Evolutionary conservation across 2,797 vertebrate genomes (phyloP).

Genomic region (Oreochromis grahami): DNA sequence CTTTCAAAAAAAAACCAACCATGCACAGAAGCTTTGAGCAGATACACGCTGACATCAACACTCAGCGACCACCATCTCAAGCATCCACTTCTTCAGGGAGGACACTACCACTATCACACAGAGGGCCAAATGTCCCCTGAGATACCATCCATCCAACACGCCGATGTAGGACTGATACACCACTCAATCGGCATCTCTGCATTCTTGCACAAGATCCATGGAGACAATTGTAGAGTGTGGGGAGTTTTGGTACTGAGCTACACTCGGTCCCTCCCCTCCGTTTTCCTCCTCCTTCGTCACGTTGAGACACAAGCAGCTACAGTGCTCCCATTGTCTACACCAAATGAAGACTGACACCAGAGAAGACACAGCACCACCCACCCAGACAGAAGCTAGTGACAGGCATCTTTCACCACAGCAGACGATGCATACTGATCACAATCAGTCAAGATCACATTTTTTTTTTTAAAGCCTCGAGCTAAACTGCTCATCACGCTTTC

Average conservation of each 20-base stretch:
- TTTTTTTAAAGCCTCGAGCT: conserved; percentile 1
- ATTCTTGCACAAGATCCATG: conserved; percentile 56
- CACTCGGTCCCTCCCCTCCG: conserved; percentile 55
- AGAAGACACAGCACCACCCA: conserved; percentile 62
- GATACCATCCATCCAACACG: conserved; percentile 57
- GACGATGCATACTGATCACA: conserved; percentile 52
- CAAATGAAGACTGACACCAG: conserved; percentile 54
- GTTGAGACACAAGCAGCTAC: conserved; percentile 39
- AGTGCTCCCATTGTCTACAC: conserved; percentile 32
- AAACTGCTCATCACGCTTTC: not conserved
- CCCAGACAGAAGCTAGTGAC: conserved; percentile 49
- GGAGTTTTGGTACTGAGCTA: conserved; percentile 65
- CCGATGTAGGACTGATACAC: conserved; percentile 65
- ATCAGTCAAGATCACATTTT: conserved; percentile 19
- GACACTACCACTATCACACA: conserved; percentile 64
- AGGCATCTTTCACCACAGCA: conserved; percentile 39
- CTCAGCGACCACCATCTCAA: conserved; percentile 43
- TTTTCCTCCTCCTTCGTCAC: not conserved
- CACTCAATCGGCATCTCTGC: conserved; percentile 47
- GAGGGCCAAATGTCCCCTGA: conserved; percentile 36
- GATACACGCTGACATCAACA: conserved; percentile 63
- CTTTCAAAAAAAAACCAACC: conserved; percentile 1
- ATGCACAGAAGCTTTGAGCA: conserved; percentile 26
- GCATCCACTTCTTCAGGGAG: conserved; percentile 57
- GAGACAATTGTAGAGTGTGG: conserved; percentile 54